These are phyloP conservation scores for Gadopsis marmoratus DNA, from an alignment of 2,797 vertebrate genomes.

Conservation along the genomic window DNA sequence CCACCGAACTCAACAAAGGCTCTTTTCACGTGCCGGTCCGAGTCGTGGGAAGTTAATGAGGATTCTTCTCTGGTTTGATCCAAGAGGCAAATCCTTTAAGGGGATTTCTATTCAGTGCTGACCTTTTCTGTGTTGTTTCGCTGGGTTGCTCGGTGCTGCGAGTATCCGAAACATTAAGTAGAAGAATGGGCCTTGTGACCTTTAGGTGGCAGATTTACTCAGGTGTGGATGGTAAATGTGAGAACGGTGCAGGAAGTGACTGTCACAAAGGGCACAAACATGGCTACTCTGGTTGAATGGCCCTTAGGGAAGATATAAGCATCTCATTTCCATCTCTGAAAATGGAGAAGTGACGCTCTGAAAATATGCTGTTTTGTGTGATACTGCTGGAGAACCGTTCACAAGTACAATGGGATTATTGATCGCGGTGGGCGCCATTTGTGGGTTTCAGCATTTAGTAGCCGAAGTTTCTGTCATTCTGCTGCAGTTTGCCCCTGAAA, in stretches of 20 bases:
- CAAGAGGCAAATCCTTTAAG: slow-evolving; percentile 6
- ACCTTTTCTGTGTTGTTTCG: slow-evolving; percentile 50
- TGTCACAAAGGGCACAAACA: slow-evolving; percentile 39
- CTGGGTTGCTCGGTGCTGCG: neutral
- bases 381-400: neutral
- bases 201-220: slow-evolving; percentile 52
- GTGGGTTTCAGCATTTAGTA: slow-evolving; percentile 6
- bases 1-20: slow-evolving; percentile 17
- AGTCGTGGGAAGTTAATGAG: slow-evolving; percentile 42
- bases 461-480: neutral
- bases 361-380: neutral
- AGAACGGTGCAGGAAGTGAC: slow-evolving; percentile 5
- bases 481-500: slow-evolving; percentile 10
- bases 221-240: slow-evolving; percentile 55
- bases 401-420: neutral
- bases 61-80: neutral
- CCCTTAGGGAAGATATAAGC: neutral
- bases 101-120: neutral
- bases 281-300: neutral
- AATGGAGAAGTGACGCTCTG: accelerated
- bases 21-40: neutral
- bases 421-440: neutral
- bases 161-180: slow-evolving; percentile 26
- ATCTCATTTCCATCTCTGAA: slow-evolving; percentile 17
- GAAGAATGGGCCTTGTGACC: slow-evolving; percentile 25